Conservation (phyloP, 2,113 vertebrate species). For the Hirundichthys speculiger region DNA sequence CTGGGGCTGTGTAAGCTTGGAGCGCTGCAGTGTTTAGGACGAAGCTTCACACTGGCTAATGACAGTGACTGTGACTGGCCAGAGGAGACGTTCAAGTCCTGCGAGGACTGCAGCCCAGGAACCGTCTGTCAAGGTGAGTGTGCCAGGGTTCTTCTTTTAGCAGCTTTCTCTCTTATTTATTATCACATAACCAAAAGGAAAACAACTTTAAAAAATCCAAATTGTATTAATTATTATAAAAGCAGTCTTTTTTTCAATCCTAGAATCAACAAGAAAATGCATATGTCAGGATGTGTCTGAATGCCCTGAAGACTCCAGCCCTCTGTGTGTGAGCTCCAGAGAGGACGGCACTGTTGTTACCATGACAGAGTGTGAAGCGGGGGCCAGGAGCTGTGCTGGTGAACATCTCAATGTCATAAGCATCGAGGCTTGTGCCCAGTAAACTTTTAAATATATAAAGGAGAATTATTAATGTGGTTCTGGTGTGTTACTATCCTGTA, state of each 20-base stretch:
- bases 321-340: conserved; percentile 77
- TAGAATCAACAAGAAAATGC: conserved; percentile 68
- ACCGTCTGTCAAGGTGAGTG: conserved; percentile 84
- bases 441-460: no score
- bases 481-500: background rate
- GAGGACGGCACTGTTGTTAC: conserved; percentile 49
- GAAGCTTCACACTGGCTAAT: conserved; percentile 70
- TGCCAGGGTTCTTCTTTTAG: rapidly evolving
- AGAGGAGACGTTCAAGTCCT: conserved; percentile 58
- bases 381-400: conserved; percentile 80
- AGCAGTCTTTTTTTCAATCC: background rate
- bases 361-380: conserved; percentile 86
- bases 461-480: background rate
- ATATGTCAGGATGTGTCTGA: conserved; percentile 74
- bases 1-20: conserved; percentile 88
- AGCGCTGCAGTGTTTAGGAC: conserved; percentile 85
- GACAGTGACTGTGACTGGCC: conserved; percentile 77
- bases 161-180: background rate
- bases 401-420: conserved; percentile 75
- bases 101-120: conserved; percentile 81
- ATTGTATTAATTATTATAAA: no score
- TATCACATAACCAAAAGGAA: background rate
- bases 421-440: conserved; percentile 76
- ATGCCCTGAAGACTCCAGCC: conserved; percentile 75
- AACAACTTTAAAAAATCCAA: no score